Base-by-base conservation (phyloP, 2,797 vertebrate genomes). In the Staurois parvus region DNA sequence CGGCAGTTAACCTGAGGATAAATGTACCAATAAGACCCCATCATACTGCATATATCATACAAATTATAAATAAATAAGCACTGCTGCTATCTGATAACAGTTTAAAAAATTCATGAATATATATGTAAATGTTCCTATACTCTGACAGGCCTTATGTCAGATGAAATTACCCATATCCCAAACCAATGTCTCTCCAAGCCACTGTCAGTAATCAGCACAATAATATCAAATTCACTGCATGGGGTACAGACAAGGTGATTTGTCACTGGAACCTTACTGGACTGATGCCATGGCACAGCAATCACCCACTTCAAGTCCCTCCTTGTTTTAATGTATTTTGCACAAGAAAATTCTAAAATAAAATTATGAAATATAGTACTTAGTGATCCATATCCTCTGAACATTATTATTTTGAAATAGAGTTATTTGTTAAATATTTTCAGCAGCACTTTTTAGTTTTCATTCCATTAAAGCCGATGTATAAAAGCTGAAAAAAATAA, bases 11-110 rank as follows among this genome's bases (percentile, higher is more conserved):
- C 79, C 48, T 72, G 42, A 26, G 77, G 68, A 81, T 72, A 81
- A 34, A 40, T 81, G 45, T 81, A 59, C 45, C 32, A 81, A 72
- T 81, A 72, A 19, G 79, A 80, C 45, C 68, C 32, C 26, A 24
- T 52, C 10, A 24, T 56, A 48, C 21, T 64, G 37, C 37, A 8
- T 48, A 32, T 29, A 69, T 34, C 34, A 52, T 52, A 80, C 42
- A 70, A 72, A 80, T 32, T 32, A 69, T 13, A 72, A 72, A 42
- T 72, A 32, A 79, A 42, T 72, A 32, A 79, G 11, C 21, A 7
- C 2, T 17, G 7, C 19, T 48, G 7, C 19, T 45, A 8, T 64
- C 59, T 64, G 59, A 64, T 26, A 64, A 64, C 59, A 64, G 21
- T 64, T 64, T 64, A 64, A 24, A 64, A 64, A 64, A 64, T 24